Percentiles rank a stretch among this genome's conserved stretches.
phyloP scores from a whole-genome alignment of 2,888 invertebrate genomes.

The Epiblema foenella region DNA sequence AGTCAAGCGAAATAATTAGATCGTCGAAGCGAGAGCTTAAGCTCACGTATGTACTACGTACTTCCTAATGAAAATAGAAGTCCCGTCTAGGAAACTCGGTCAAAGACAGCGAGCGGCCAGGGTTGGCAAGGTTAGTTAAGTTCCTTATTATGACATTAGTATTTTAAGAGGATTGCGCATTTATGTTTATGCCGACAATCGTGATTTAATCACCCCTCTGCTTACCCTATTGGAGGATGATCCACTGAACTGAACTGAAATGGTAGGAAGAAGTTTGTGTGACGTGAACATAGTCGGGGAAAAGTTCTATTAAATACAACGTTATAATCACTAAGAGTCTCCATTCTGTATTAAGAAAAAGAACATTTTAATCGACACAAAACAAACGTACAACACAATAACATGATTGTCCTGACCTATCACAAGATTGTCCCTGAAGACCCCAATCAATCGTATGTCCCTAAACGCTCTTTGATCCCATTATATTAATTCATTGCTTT shows the following conservation, averaged over 20 bases:
- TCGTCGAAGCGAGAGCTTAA: background rate
- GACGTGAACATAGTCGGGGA: no score
- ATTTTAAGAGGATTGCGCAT: no score
- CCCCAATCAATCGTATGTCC: background rate
- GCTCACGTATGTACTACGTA: conserved; percentile 13
- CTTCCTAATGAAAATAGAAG: conserved; percentile 17
- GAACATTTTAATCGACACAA: no score
- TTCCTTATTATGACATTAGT: background rate
- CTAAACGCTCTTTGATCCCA: background rate
- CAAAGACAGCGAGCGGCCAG: conserved; percentile 3
- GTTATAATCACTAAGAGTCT: no score
- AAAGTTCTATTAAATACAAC: no score
- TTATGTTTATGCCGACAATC: no score
- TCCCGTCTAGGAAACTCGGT: conserved; percentile 15
- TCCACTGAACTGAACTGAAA: no score
- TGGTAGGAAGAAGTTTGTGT: no score
- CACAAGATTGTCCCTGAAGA: background rate
- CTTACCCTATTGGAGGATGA: no score
- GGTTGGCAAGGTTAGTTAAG: background rate
- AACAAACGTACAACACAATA: no score
- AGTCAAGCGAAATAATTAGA: conserved; percentile 15
- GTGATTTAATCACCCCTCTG: no score
- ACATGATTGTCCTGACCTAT: background rate
- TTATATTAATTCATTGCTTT: conserved; percentile 8
- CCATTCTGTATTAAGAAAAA: background rate